Evolutionary conservation across 2,888 invertebrate genomes (phyloP), one percentile per base, ranked within the genome.

Genomic region (Limnephilus auricula): DNA sequence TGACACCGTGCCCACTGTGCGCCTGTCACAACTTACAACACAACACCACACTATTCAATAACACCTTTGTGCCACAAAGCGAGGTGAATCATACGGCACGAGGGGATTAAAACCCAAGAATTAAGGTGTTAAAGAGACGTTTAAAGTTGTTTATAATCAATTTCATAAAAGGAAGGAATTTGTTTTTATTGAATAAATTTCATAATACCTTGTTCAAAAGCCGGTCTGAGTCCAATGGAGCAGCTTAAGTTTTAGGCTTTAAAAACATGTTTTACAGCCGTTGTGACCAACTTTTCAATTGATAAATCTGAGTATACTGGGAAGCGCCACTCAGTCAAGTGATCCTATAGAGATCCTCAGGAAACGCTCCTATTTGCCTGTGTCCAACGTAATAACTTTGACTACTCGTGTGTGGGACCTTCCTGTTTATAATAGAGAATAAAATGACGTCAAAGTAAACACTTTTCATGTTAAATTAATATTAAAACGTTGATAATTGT

Each of bases 1-100:
- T 34, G 82, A 82, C 82, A 34, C 25, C 34, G 34, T 32, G 31
- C 32, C 82, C 82, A 82, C 82, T 25, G 82, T 37, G 18, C 82
- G 34, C 34, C 82, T 82, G 82, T 82, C 82, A 82, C 32, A 82
- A 31, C 82, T 45, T 45, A 45, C 25, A 32, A 34, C 82, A 82
- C n/a, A 18, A 32, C 82, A 34, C 31, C 25, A 25, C 25, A 65
- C 65, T 9, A 65, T n/a, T 45, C 15, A 45, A 65, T 25, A 9
- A 25, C 65, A n/a, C 65, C 65, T 65, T 65, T n/a, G 65, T 65
- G 65, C 65, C 9, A 65, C 65, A 65, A 25, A n/a, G 65, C 65
- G 65, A 65, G 65, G 25, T 65, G 65, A 65, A 65, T 65, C 65
- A 65, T 65, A 65, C 25, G n/a, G n/a, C 65, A 65, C 65, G 65